Evolutionary conservation across 2,113 vertebrate species (phyloP), one percentile per base, ranked within the genome.

Genomic region (Gallinago paraguaiae): DNA sequence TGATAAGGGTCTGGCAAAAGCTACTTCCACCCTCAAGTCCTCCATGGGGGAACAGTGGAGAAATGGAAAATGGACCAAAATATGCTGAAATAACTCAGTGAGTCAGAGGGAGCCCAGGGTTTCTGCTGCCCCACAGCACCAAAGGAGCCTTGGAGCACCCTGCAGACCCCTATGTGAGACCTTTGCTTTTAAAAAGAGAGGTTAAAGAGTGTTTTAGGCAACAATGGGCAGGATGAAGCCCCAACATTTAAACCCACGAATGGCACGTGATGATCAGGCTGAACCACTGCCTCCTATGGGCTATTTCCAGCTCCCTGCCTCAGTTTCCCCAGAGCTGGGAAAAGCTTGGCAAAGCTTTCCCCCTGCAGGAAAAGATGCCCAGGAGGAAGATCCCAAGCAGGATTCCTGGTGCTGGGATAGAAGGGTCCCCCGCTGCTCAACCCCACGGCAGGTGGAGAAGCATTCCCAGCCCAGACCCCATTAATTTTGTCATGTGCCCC

Each of bases 131-230:
- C 51, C 63, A 13, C 0, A 1, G 64, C 46, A 77, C 31, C 67
- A 35, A 25, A 13, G 45, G 51, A 57, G 30, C 46, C 82, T 11
- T 13, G 57, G 19, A 82, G 50, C 86, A 78, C 45, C 54, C 48
- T 1, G 2, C 17, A 57, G 41, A 46, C 4, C 3, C 33, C 25
- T 4, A 6, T 0, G 0, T 1, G 3, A 50, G 28, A 31, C 9
- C 27, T 28, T 39, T 13, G 41, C 14, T 81, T 46, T 33, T 14
- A n/a, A 68, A 69, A 65, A 17, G 30, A 78, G 54, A 80, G 3
- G 3, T 63, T 41, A 10, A 77, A 67, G 2, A 3, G 4, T 45
- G 6, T 53, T 45, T 23, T 9, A 17, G 50, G 4, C 13, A 68
- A 45, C 2, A 43, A 43, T 7, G 2, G 4, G 4, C 28, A 81